Evolutionary conservation across 2,888 invertebrate genomes (phyloP).

Genomic region (Meliscaeva auricollis): DNA sequence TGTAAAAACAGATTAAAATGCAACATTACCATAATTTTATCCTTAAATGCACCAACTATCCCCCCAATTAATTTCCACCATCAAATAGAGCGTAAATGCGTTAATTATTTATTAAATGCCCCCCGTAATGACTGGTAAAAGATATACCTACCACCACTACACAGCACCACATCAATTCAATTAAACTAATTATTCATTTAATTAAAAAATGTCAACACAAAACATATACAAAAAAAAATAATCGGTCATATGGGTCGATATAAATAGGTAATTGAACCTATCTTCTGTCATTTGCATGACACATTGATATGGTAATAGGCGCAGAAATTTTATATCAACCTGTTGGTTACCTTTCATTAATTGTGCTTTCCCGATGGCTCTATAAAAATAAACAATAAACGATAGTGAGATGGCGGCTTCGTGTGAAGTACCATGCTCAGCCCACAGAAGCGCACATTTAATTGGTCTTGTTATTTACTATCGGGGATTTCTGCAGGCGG

Average conservation of each 20-base stretch:
- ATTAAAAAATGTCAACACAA: slow-evolving; percentile 57
- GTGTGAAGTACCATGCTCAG: slow-evolving; percentile 53
- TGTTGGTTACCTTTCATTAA: slow-evolving; percentile 50
- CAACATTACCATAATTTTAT: slow-evolving; percentile 50
- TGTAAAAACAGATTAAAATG: slow-evolving; percentile 56
- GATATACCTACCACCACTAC: slow-evolving; percentile 33
- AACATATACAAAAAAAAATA: slow-evolving; percentile 31
- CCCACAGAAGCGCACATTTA: slow-evolving; percentile 45
- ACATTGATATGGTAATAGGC: slow-evolving; percentile 26
- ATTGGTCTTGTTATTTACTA: slow-evolving; percentile 42
- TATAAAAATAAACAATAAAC: slow-evolving; percentile 1
- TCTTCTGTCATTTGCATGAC: slow-evolving; percentile 30
- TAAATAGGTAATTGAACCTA: slow-evolving; percentile 43
- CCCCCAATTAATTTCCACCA: too few species aligned
- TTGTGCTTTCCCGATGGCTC: slow-evolving; percentile 29
- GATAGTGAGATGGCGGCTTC: neutral
- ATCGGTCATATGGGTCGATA: slow-evolving; percentile 61
- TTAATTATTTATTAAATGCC: slow-evolving; percentile 65
- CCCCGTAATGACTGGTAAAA: slow-evolving; percentile 28
- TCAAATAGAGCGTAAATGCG: slow-evolving; percentile 29
- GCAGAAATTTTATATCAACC: slow-evolving; percentile 30
- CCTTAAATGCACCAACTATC: slow-evolving; percentile 8
- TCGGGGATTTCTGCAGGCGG: slow-evolving; percentile 61
- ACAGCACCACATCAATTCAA: slow-evolving; percentile 50
- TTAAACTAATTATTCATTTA: slow-evolving; percentile 70